Conservation (phyloP, 2,888 invertebrate genomes). For the Lycaena phlaeas region DNA sequence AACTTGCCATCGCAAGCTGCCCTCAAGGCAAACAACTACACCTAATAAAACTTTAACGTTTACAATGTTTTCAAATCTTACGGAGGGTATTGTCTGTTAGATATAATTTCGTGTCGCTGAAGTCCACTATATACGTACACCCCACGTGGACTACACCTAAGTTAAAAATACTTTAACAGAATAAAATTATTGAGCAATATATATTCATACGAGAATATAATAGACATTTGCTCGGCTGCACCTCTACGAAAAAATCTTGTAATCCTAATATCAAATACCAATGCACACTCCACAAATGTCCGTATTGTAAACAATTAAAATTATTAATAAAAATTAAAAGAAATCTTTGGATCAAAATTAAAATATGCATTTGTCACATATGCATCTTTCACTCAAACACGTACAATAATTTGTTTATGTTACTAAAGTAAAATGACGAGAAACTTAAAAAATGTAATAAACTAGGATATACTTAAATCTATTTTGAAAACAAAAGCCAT, state of each 20-base stretch:
- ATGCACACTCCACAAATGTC: slow-evolving; percentile 69
- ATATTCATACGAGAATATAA: slow-evolving; percentile 68
- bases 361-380: slow-evolving; percentile 64
- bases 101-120: slow-evolving; percentile 58
- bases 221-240: slow-evolving; percentile 72
- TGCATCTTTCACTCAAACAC: slow-evolving; percentile 60
- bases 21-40: slow-evolving; percentile 62
- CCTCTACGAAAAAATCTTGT: slow-evolving; percentile 63
- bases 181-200: slow-evolving; percentile 72
- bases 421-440: slow-evolving; percentile 58
- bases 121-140: slow-evolving; percentile 55
- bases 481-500: slow-evolving; percentile 65
- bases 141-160: slow-evolving; percentile 59
- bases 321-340: slow-evolving; percentile 52
- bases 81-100: slow-evolving; percentile 73
- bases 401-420: slow-evolving; percentile 52
- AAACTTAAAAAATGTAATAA: slow-evolving; percentile 45
- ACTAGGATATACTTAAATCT: slow-evolving; percentile 57
- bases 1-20: slow-evolving; percentile 49
- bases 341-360: slow-evolving; percentile 71
- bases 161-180: slow-evolving; percentile 68
- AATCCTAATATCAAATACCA: slow-evolving; percentile 63
- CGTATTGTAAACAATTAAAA: slow-evolving; percentile 51
- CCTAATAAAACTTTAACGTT: slow-evolving; percentile 59
- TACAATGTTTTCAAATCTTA: slow-evolving; percentile 54